Evolutionary conservation across 2,888 invertebrate genomes (phyloP).

Genomic region (Eupithecia pulchellata): DNA sequence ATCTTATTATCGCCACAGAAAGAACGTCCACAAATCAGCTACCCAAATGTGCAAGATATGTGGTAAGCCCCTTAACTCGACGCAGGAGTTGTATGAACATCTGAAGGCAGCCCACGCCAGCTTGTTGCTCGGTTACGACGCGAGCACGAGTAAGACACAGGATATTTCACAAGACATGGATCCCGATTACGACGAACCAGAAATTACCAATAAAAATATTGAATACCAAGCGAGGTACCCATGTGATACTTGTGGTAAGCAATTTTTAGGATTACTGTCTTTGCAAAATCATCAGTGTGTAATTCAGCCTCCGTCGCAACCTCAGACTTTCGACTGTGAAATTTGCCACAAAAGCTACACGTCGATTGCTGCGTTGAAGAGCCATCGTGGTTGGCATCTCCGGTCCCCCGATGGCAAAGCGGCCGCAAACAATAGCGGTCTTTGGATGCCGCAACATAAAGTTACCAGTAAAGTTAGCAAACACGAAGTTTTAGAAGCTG

Average conservation of each 20-base stretch:
- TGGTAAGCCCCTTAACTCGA: slow-evolving; percentile 86
- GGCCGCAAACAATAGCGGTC: slow-evolving; percentile 79
- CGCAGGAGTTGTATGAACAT: slow-evolving; percentile 87
- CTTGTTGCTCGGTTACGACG: slow-evolving; percentile 79
- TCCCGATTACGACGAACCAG: slow-evolving; percentile 70
- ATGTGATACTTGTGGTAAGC: slow-evolving; percentile 84
- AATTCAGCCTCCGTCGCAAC: slow-evolving; percentile 66
- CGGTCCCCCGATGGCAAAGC: slow-evolving; percentile 85
- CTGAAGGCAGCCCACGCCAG: slow-evolving; percentile 85
- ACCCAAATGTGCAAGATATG: slow-evolving; percentile 87
- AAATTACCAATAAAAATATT: slow-evolving; percentile 68
- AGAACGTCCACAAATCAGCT: slow-evolving; percentile 81
- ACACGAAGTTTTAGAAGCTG: slow-evolving; percentile 75
- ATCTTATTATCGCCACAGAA: slow-evolving; percentile 86
- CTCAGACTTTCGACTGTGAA: slow-evolving; percentile 85
- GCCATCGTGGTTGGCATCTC: slow-evolving; percentile 89
- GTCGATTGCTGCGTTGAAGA: slow-evolving; percentile 87
- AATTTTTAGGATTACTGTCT: slow-evolving; percentile 81
- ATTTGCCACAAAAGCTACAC: slow-evolving; percentile 88
- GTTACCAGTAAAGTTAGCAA: slow-evolving; percentile 82
- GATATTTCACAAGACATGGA: slow-evolving; percentile 67
- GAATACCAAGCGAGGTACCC: slow-evolving; percentile 83
- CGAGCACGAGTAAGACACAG: slow-evolving; percentile 69
- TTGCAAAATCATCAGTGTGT: slow-evolving; percentile 85
- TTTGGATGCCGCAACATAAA: slow-evolving; percentile 84